Evolutionary conservation across 2,888 invertebrate species (phyloP), one percentile per base, ranked within the genome.

Genomic region (Tethea ocularis): DNA sequence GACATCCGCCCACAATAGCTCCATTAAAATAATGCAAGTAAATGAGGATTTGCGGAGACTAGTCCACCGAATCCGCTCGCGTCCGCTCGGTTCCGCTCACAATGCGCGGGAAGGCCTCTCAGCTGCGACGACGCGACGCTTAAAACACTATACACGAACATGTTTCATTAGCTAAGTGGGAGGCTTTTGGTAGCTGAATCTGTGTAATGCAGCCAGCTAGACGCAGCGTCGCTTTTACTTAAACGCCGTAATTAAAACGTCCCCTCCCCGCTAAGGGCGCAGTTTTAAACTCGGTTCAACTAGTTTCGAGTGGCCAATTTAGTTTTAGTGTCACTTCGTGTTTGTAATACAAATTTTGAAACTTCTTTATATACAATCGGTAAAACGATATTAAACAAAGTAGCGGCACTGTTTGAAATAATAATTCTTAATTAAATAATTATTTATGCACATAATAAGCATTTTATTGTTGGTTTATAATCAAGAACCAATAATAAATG

Each of bases 91-190:
- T 75, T 71, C 80, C 74, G 82, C 81, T 78, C 82, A 91, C 89
- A 88, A 91, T 90, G 78, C 85, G 75, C 76, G 65, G 61, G 60
- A 65, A 66, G 73, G 72, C 77, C 80, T 77, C 77, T 73, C 75
- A 75, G 75, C 75, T 79, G 75, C 83, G 84, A 83, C 87, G 84
- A 76, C 86, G 88, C 87, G 84, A 76, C 86, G 88, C 86, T 88
- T 86, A 83, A 87, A 88, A 89, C 89, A 88, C 90, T 91, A 88
- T 85, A 89, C 91, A 87, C 86, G 92, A 91, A 89, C 93, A 93
- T 93, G 93, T 93, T 93, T 93, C 93, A 93, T 93, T 93, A 93
- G 93, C 93, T 93, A 93, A 93, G 93, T 93, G 93, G 91, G 81
- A 89, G 90, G 92, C 93, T 91, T 93, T 93, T 92, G 93, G 93